Percentiles rank a stretch among this genome's conserved stretches.
phyloP scores from a whole-genome alignment of 2,888 invertebrate species.

The Brachylomia viminalis region DNA sequence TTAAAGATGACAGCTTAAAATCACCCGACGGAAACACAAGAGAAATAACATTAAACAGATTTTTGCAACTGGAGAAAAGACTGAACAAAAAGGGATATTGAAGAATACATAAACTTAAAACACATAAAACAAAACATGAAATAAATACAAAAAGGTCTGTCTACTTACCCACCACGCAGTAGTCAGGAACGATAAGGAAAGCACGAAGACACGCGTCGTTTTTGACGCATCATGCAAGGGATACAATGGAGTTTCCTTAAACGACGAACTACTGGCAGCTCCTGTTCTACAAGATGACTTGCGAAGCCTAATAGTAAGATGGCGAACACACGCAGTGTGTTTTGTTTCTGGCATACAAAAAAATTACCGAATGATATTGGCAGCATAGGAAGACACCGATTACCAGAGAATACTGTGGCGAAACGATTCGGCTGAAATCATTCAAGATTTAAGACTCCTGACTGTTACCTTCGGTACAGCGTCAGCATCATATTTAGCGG shows the following conservation, averaged over 20 bases:
- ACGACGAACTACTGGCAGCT: slow-evolving; percentile 62
- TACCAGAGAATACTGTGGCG: slow-evolving; percentile 42
- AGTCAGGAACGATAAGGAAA: too few relatives aligned
- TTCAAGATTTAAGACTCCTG: slow-evolving; percentile 38
- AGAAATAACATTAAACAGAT: too few relatives aligned
- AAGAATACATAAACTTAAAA: too few relatives aligned
- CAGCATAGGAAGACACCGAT: slow-evolving; percentile 52
- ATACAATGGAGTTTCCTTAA: slow-evolving; percentile 52
- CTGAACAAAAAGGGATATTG: too few relatives aligned
- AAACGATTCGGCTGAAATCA: slow-evolving; percentile 11
- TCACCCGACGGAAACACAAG: too few relatives aligned
- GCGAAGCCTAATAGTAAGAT: slow-evolving; percentile 61
- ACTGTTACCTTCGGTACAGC: too few relatives aligned
- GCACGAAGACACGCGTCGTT: neutral
- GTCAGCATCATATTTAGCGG: too few relatives aligned
- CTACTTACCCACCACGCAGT: too few relatives aligned
- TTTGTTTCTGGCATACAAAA: slow-evolving; percentile 66
- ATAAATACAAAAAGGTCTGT: too few relatives aligned
- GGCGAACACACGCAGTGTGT: slow-evolving; percentile 59
- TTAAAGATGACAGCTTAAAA: too few relatives aligned
- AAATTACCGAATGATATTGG: slow-evolving; percentile 68
- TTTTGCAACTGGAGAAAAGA: too few relatives aligned
- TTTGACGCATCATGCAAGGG: slow-evolving; percentile 14
- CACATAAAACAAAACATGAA: too few relatives aligned
- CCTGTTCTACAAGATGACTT: slow-evolving; percentile 60